Evolutionary conservation across 2,113 vertebrate species (phyloP), one percentile per base, ranked within the genome.

Genomic region (Centrocercus urophasianus): DNA sequence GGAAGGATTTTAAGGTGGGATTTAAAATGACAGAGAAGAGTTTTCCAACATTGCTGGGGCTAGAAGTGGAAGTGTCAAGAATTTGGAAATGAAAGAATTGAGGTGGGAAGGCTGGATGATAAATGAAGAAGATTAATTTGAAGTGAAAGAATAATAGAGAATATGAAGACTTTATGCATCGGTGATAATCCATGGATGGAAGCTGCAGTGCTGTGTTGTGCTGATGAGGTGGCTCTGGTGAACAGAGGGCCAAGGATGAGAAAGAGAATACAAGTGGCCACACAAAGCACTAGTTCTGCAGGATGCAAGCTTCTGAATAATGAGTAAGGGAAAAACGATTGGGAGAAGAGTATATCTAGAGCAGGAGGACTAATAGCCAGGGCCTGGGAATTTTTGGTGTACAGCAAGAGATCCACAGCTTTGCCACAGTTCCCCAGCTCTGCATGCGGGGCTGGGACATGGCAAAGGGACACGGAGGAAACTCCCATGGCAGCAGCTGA

Each of bases 1-100:
- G 34, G 47, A 77, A 75, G 52, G 20, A 45, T 92, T 93, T 93
- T 87, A 72, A 88, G 75, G 65, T 63, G n/a, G 22, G 19, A 13
- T 70, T 54, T 89, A 54, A 88, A 84, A 73, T 54, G 81, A 38
- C 36, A 71, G 38, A 54, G 54, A 42, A 75, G 25, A 85, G 36
- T 20, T 86, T 89, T 90, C 43, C 27, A 16, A 19, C 75, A 40
- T n/a, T 56, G 16, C 56, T 95, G 47, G 69, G 77, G 38, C 12
- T 61, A 42, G 67, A 87, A 86, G 24, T 70, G 67, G 30, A 79
- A 80, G 34, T 6, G 6, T 27, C 17, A 34, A 63, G 45, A 70
- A 85, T 91, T 77, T 74, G 56, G 57, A 78, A 93, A 43, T 34
- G 1, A 47, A 18, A 18, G 69, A 73, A 50, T 8, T 70, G 28